These are phyloP conservation scores for Actenoides lindsayi DNA, from an alignment of 2,113 vertebrate species.

Conservation along the genomic window DNA sequence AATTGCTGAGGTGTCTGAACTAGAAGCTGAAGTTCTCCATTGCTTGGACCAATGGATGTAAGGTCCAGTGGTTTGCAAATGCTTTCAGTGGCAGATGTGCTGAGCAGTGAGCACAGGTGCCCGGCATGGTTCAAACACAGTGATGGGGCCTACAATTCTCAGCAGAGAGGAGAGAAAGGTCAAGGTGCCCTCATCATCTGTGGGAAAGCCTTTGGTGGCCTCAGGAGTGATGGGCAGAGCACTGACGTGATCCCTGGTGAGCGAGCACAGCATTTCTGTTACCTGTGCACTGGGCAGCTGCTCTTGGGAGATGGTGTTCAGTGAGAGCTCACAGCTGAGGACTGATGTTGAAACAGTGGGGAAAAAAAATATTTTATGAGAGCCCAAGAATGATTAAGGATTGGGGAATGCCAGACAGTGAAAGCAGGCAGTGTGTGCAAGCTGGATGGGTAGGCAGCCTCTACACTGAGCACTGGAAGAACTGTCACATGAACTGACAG, in stretches of 20 bases:
- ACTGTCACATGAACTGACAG: not conserved
- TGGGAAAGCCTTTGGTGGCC: not conserved
- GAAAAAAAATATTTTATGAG: not conserved
- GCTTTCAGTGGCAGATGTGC: rapidly evolving
- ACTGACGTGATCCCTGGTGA: no score
- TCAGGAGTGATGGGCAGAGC: rapidly evolving
- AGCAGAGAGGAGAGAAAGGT: not conserved
- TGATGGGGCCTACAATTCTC: not conserved
- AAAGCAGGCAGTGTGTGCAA: not conserved
- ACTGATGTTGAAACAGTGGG: not conserved
- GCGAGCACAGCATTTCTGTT: not conserved
- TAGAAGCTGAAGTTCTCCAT: not conserved
- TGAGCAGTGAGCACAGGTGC: not conserved
- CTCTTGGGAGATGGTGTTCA: not conserved
- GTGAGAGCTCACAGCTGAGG: not conserved
- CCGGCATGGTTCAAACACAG: not conserved
- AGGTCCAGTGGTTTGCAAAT: not conserved
- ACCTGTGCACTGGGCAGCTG: not conserved
- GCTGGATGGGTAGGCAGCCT: not conserved
- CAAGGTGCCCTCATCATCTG: not conserved
- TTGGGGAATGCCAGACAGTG: not conserved
- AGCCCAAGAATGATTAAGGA: not conserved
- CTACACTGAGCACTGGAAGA: not conserved
- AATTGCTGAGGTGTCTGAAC: not conserved
- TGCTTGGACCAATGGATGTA: not conserved